Conservation (phyloP, 1,140 invertebrate genomes). For the Anastrepha ludens region DNA sequence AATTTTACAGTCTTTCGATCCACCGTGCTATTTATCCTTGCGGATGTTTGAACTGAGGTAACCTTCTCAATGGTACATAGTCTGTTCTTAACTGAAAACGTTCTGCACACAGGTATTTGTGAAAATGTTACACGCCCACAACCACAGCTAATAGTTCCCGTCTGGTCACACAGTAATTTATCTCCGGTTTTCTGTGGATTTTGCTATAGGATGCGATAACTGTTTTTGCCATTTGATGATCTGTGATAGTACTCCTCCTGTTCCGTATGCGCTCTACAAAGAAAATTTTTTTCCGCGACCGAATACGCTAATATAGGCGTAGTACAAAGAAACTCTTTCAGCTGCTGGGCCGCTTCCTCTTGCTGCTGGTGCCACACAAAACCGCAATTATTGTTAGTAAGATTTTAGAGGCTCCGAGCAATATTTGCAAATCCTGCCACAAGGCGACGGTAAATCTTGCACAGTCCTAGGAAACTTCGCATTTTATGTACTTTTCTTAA, state of each 20-base stretch:
- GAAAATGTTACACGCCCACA: conserved; percentile 61
- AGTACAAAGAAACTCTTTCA: background rate
- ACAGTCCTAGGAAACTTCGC: conserved; percentile 48
- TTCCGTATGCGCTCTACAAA: conserved; percentile 59
- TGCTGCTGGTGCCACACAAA: conserved; percentile 1
- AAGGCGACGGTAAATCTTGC: background rate
- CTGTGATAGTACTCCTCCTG: conserved; percentile 60
- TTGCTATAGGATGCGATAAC: conserved; percentile 65
- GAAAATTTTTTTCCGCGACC: conserved; percentile 55
- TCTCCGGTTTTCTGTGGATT: conserved; percentile 70
- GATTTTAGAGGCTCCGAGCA: background rate
- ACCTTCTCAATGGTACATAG: conserved; percentile 62
- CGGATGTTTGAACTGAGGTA: conserved; percentile 62
- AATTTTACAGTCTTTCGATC: conserved; percentile 61
- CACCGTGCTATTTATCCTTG: conserved; percentile 62
- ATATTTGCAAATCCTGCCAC: background rate
- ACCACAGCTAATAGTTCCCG: conserved; percentile 62
- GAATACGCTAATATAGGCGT: conserved; percentile 43
- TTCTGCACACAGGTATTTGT: conserved; percentile 59
- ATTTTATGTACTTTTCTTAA: background rate
- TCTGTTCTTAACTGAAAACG: conserved; percentile 61
- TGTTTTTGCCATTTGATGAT: conserved; percentile 59
- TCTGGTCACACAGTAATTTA: conserved; percentile 62
- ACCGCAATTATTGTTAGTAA: background rate
- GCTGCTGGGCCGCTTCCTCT: background rate